These are phyloP conservation scores for Ctenopoma kingsleyae DNA, from an alignment of 2,797 vertebrate species.

Conservation along the genomic window DNA sequence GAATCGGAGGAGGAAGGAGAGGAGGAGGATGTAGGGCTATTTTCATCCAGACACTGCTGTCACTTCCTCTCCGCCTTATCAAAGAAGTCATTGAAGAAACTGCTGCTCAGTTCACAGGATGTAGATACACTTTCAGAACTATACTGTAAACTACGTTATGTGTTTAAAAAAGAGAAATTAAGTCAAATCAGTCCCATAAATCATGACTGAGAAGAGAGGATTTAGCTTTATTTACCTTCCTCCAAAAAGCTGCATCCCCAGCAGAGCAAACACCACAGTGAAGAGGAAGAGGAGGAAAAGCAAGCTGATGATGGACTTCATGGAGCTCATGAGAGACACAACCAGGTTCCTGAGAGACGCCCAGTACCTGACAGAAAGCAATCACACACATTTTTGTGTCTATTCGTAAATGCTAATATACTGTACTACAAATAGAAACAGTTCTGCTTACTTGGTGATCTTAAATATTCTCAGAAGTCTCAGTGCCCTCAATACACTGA, in stretches of 20 bases:
- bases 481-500: constrained; percentile 95
- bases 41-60: constrained; percentile 58
- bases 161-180: neutral
- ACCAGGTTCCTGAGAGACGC: constrained; percentile 97
- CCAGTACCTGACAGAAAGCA: constrained; percentile 91
- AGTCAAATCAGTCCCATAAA: neutral
- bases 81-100: constrained; percentile 54
- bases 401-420: neutral
- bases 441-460: constrained; percentile 92
- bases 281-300: constrained; percentile 99
- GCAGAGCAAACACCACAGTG: constrained; percentile 96
- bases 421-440: neutral
- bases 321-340: constrained; percentile 98
- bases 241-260: constrained; percentile 99
- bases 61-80: constrained; percentile 59
- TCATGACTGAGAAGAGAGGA: neutral
- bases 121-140: constrained; percentile 14
- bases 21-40: constrained; percentile 71
- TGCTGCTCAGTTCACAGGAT: constrained; percentile 21
- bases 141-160: neutral
- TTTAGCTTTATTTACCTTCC: constrained; percentile 86
- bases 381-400: neutral
- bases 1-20: constrained; percentile 58
- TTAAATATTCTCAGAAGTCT: constrained; percentile 97
- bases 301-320: constrained; percentile 99